phyloP scores from a whole-genome alignment of 2,888 invertebrate genomes.

The Sminthurides aquaticus region DNA sequence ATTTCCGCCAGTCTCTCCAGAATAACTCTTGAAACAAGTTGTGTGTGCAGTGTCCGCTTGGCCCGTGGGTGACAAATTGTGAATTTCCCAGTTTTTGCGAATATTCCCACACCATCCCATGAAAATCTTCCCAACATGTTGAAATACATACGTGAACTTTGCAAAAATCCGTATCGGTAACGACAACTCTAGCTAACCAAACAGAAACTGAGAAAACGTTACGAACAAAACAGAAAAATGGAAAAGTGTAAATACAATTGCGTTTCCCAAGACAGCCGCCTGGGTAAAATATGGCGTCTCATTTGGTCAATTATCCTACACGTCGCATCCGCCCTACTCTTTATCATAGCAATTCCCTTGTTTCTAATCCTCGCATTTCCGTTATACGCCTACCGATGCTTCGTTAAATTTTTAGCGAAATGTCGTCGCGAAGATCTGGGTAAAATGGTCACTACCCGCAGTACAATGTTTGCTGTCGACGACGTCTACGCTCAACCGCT shows the following conservation, averaged over 20 bases:
- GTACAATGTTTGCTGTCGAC: slow-evolving; percentile 10
- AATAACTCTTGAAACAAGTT: too few species aligned
- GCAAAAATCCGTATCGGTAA: too few species aligned
- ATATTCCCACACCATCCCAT: too few species aligned
- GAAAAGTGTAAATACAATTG: neutral
- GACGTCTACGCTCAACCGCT: slow-evolving; percentile 7
- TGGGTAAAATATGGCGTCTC: neutral
- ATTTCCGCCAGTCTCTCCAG: too few species aligned
- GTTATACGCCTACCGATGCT: neutral
- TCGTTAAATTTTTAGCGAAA: neutral
- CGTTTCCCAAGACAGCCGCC: neutral
- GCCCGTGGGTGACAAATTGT: too few species aligned
- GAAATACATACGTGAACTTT: too few species aligned
- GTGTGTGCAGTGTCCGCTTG: too few species aligned
- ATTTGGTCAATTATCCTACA: neutral
- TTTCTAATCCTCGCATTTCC: slow-evolving; percentile 1
- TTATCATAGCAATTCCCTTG: slow-evolving; percentile 3
- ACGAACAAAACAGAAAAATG: too few species aligned
- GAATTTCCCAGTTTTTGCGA: too few species aligned
- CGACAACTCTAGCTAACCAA: too few species aligned
- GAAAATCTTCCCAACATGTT: too few species aligned
- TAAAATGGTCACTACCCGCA: slow-evolving; percentile 2
- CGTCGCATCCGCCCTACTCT: neutral
- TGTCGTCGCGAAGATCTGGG: neutral
- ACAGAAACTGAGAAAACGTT: too few species aligned